A percentile compares a stretch with the other conserved stretches of the same genome.
Evolutionary conservation across 2,888 invertebrate genomes (phyloP).

Genomic region (Calliopum simillimum): DNA sequence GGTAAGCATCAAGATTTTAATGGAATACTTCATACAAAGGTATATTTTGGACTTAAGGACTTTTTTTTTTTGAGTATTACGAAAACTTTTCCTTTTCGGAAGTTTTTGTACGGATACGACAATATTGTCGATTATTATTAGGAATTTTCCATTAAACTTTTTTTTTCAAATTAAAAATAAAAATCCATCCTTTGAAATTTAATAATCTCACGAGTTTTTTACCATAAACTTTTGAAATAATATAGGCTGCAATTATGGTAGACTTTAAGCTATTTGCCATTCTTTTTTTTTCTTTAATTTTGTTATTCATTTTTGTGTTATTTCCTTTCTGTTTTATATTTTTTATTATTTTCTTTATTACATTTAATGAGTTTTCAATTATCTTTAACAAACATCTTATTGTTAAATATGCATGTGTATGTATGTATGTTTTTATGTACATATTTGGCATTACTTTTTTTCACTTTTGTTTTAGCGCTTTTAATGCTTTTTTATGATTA

Average conservation of each 20-base stretch:
- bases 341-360: not conserved
- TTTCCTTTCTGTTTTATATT: not conserved
- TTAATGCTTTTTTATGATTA: not conserved
- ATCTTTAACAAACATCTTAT: not conserved
- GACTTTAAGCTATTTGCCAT: not conserved
- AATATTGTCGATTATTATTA: too few species aligned
- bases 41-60: too few species aligned
- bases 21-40: too few species aligned
- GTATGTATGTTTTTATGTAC: slow-evolving; percentile 19
- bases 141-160: too few species aligned
- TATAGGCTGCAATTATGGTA: slow-evolving; percentile 7
- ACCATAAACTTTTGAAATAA: not conserved
- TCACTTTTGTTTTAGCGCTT: not conserved
- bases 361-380: slow-evolving; percentile 18
- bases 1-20: too few species aligned
- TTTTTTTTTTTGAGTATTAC: too few species aligned
- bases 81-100: too few species aligned
- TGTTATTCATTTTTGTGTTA: too few species aligned
- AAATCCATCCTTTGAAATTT: too few species aligned
- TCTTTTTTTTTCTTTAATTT: not conserved
- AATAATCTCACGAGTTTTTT: too few species aligned
- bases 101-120: too few species aligned
- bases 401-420: slow-evolving; percentile 11
- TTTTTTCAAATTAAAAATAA: too few species aligned
- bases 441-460: slow-evolving; percentile 6